Base-by-base conservation (phyloP, 2,888 invertebrate species). In the Hirudinaria manillensis region DNA sequence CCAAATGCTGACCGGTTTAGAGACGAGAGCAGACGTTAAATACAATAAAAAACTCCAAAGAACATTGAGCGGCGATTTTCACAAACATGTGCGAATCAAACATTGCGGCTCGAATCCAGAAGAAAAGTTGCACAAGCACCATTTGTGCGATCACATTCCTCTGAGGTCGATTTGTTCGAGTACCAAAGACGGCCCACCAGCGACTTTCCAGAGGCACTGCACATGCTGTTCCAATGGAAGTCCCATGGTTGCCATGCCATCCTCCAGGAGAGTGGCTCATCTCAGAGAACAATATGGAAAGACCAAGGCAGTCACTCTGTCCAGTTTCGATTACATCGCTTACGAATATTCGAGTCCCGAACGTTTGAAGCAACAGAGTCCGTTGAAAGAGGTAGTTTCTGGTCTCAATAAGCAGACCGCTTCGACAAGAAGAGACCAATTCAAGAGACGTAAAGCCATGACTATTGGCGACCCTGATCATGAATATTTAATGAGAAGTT, bases 391-490 rank as follows among this genome's bases (percentile, higher is more conserved):
- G 3, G 61, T 2, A 3, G n/a, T 13, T 61, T 61, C 29, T 7
- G 7, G 24, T 61, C 19, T 61, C 1, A 10, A 7, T 61, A 24
- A 61, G 24, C 24, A 61, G 10, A 27, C 4, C 3, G 71, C 45
- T 29, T 27, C 51, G n/a, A n/a, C 38, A 10, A 53, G 27, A 51
- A 27, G 76, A n/a, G 76, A 76, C 36, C 76, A 73, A 61, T 76
- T 72, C 53, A 66, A 36, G 27, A 29, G 76, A 6, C 19, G 76
- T 10, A 71, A 76, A 61, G 76, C 76, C 0, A 70, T 76, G 16
- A 76, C 76, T 7, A 24, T 76, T 29, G 73, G 71, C 16, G 76
- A 76, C 36, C 55, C 72, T 32, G 76, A 76, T 36, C 74, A 74
- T 56, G 74, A 65, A 65, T 74, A 66, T 66, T 56, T 74, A 10